phyloP scores from a whole-genome alignment of 64 coral and sea anemone genomes.

The Stichodactyla mertensii region DNA sequence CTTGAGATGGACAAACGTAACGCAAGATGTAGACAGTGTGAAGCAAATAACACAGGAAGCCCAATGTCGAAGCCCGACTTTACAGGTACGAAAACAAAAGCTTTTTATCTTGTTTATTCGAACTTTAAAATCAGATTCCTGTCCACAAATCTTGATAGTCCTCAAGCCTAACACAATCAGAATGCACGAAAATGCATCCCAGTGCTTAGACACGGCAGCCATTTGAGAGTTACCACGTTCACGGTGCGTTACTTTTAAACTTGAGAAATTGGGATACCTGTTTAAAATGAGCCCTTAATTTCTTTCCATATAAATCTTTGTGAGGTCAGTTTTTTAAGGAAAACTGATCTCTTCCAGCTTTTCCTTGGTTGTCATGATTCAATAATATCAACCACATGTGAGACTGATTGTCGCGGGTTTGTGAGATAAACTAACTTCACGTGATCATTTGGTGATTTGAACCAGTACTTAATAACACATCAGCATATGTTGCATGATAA shows the following conservation, averaged over 20 bases:
- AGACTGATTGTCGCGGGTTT: not conserved
- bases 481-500: not conserved
- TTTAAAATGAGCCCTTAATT: not conserved
- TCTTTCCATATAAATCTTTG: not conserved
- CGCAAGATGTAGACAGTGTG: slow-evolving; percentile 77
- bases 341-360: not conserved
- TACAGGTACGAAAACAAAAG: not conserved
- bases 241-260: too few relatives aligned
- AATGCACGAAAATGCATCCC: too few relatives aligned
- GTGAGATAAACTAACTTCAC: not conserved
- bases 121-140: not conserved
- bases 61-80: not conserved
- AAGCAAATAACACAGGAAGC: slow-evolving; percentile 7
- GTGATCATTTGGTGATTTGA: too few relatives aligned
- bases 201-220: not conserved
- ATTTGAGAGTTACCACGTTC: too few relatives aligned
- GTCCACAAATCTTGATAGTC: too few relatives aligned
- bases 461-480: too few relatives aligned
- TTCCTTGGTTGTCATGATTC: not conserved
- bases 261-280: not conserved
- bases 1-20: slow-evolving; percentile 79
- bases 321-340: not conserved
- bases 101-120: not conserved
- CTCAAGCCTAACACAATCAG: too few relatives aligned
- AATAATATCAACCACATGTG: not conserved